Base-by-base conservation (phyloP, 1,140 invertebrate species). In the Hetaerina americana region DNA sequence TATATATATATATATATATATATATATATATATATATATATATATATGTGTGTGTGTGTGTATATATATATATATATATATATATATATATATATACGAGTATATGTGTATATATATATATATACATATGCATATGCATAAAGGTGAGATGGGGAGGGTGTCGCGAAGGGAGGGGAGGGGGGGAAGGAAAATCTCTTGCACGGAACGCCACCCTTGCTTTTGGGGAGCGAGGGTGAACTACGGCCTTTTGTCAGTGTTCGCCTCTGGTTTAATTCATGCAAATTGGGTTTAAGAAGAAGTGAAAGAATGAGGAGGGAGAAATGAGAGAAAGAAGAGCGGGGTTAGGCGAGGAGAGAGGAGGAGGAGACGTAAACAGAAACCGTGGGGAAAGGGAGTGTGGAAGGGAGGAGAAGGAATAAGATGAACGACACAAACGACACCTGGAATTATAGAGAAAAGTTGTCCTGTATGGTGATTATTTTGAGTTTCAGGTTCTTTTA, bases 1-100 rank as follows among this genome's bases (percentile, higher is more conserved):
- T 40, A 40, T 40, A 40, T 40, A 40, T 40, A 40, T 40, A 40
- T 40, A 40, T 29, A 68, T 29, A 72, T 72, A 66, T 49, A 76
- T 40, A 78, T 77, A 95, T 87, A 72, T 88, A 40, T 40, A 40
- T 40, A 40, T 40, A 40, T 40, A 40, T 40, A 40, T 40, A 15
- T 40, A 40, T 40, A 40, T 40, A 40, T 40, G 15, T 40, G 15
- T 40, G 15, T 40, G 15, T 40, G 15, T 40, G 15, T 40, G 15
- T 40, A 40, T 40, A 40, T 40, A 40, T 40, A 40, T 40, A 40
- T 40, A 40, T 40, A 40, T 40, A 40, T 40, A 40, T 40, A 40
- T 40, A 40, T 40, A 40, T 40, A 40, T 40, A 15, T 40, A 40
- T 40, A 40, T 40, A 40, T 40, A 40, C 15, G 15, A 8, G 31